These are phyloP conservation scores for Montipora efflorescens DNA, from an alignment of 64 coral and sea anemone species.

Conservation along the genomic window DNA sequence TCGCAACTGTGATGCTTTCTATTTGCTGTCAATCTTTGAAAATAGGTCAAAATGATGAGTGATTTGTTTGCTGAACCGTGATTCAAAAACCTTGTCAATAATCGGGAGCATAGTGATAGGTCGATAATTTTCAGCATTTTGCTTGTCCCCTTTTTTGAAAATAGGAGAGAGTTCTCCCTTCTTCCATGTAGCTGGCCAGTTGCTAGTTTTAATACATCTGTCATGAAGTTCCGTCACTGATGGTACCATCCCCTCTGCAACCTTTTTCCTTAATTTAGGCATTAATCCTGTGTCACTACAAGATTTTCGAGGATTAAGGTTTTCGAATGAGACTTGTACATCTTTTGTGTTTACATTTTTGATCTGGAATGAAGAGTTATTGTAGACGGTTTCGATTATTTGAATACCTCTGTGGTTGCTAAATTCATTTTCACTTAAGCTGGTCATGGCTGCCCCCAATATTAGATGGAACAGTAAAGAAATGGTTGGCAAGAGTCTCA, in stretches of 20 bases:
- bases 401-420: conserved; percentile 19
- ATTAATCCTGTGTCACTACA: too few species aligned
- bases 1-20: conserved; percentile 4
- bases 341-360: conserved; percentile 44
- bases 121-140: conserved; percentile 17
- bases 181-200: too few species aligned
- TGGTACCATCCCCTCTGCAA: conserved; percentile 50
- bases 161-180: not conserved
- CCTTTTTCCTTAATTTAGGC: conserved; percentile 47
- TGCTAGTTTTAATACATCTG: not conserved
- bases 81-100: conserved; percentile 2
- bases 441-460: conserved; percentile 33
- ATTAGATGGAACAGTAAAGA: conserved; percentile 24
- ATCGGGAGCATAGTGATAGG: conserved; percentile 33
- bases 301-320: too few species aligned
- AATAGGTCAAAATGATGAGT: not conserved
- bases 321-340: not conserved
- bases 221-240: conserved; percentile 47
- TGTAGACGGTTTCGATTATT: conserved; percentile 35
- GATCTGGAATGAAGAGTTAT: conserved; percentile 29
- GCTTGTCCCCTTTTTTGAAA: conserved; percentile 40
- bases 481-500: conserved; percentile 20
- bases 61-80: not conserved
- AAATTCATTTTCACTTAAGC: conserved; percentile 42
- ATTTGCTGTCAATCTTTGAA: not conserved